These are phyloP conservation scores for Ischnura elegans DNA, from an alignment of 2,888 invertebrate species.

Conservation along the genomic window DNA sequence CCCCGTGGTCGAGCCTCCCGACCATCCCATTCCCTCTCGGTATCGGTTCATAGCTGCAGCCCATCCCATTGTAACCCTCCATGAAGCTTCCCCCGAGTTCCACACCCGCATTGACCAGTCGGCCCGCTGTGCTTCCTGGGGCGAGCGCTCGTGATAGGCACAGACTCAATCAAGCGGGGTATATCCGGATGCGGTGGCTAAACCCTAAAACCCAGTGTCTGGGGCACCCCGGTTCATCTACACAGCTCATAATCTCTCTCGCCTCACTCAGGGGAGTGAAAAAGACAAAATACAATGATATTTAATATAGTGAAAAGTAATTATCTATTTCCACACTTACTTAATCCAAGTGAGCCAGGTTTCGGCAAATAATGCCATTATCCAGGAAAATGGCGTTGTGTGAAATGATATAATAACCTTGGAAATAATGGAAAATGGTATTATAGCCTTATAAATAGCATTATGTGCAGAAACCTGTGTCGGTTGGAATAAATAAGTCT, in stretches of 20 bases:
- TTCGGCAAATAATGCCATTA: too few relatives aligned
- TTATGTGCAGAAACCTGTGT: too few relatives aligned
- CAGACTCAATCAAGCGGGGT: conserved; percentile 49
- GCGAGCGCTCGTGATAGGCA: conserved; percentile 4
- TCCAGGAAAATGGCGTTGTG: too few relatives aligned
- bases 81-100: background rate
- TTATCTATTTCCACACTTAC: too few relatives aligned
- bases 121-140: conserved; percentile 39
- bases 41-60: background rate
- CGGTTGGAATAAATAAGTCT: too few relatives aligned
- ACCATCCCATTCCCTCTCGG: background rate
- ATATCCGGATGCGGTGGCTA: conserved; percentile 30
- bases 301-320: background rate
- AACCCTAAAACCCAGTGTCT: conserved; percentile 42
- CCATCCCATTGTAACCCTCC: conserved; percentile 15
- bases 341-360: too few relatives aligned
- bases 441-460: too few relatives aligned
- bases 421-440: too few relatives aligned
- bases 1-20: background rate
- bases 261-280: background rate
- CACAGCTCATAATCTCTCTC: background rate
- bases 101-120: background rate
- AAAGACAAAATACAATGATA: background rate
- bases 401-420: too few relatives aligned
- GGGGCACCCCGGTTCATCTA: background rate